These are phyloP conservation scores for Ornithoptera alexandrae DNA, from an alignment of 2,888 invertebrate genomes.

Conservation along the genomic window DNA sequence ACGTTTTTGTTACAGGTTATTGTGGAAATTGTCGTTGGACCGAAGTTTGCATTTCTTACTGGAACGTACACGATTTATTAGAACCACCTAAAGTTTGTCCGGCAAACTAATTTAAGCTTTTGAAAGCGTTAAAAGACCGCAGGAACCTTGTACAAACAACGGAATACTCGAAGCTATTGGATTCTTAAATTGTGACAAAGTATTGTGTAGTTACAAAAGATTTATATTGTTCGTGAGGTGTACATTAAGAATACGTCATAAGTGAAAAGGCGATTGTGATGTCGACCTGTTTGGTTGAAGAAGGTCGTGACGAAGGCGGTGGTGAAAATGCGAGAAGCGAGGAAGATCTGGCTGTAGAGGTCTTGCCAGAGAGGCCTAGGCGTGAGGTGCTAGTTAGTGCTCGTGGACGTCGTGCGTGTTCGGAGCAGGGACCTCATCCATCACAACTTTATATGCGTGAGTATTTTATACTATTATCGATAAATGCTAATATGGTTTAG, in stretches of 20 bases:
- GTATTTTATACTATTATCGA: slow-evolving; percentile 34
- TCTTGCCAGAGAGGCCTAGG: slow-evolving; percentile 63
- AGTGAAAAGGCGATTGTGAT: slow-evolving; percentile 38
- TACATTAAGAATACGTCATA: slow-evolving; percentile 2
- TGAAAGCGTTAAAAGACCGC: slow-evolving; percentile 8
- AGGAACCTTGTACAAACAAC: slow-evolving; percentile 17
- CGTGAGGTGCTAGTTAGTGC: slow-evolving; percentile 79
- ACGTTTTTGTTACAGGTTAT: slow-evolving; percentile 21
- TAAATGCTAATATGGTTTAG: not conserved
- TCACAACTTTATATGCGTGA: slow-evolving; percentile 62
- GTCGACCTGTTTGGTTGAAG: slow-evolving; percentile 72
- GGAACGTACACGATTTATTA: slow-evolving; percentile 11
- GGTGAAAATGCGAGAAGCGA: slow-evolving; percentile 34
- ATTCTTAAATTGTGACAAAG: slow-evolving; percentile 11
- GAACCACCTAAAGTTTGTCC: slow-evolving; percentile 14
- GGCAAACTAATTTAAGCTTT: slow-evolving; percentile 25
- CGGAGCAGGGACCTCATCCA: slow-evolving; percentile 86
- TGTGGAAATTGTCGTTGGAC: not conserved
- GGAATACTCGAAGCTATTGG: not conserved
- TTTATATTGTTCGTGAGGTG: slow-evolving; percentile 2
- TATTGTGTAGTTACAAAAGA: not conserved
- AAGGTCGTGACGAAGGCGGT: slow-evolving; percentile 57
- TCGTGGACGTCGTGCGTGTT: slow-evolving; percentile 82
- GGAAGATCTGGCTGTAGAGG: slow-evolving; percentile 48
- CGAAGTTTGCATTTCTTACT: not conserved